These are phyloP conservation scores for Penaeus chinensis DNA, from an alignment of 1,140 invertebrate species.

Conservation along the genomic window DNA sequence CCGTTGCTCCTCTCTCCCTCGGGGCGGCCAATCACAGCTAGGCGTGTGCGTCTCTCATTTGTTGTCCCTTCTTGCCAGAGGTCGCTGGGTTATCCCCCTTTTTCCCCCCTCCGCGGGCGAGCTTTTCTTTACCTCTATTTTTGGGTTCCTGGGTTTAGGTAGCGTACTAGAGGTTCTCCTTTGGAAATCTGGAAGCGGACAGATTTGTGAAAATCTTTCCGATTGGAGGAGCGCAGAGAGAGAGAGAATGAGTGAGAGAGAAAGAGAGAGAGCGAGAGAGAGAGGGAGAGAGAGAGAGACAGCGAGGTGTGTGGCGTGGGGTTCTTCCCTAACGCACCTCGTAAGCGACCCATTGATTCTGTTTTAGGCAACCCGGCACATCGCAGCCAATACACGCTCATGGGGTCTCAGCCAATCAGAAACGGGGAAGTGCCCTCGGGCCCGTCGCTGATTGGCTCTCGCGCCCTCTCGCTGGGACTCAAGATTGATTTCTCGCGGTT, in stretches of 20 bases:
- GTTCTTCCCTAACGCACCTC: not conserved
- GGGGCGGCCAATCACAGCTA: slow-evolving; percentile 33
- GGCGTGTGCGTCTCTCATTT: slow-evolving; percentile 27
- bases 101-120: not conserved
- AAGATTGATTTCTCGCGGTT: slow-evolving; percentile 31
- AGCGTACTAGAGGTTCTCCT: too few relatives aligned
- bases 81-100: not conserved
- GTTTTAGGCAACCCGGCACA: not conserved
- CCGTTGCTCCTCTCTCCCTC: slow-evolving; percentile 34
- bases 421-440: not conserved
- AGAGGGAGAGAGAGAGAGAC: not conserved
- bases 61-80: slow-evolving; percentile 1
- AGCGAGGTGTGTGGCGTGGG: too few relatives aligned
- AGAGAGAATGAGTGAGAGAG: not conserved
- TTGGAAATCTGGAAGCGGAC: too few relatives aligned
- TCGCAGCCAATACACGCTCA: slow-evolving; percentile 8
- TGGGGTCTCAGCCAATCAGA: slow-evolving; percentile 30
- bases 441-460: not conserved
- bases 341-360: slow-evolving; percentile 20
- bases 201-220: not conserved
- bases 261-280: not conserved
- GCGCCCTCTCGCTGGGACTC: not conserved
- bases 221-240: not conserved
- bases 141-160: too few relatives aligned
- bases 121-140: not conserved